These are phyloP conservation scores for Alosa alosa DNA, from an alignment of 2,113 vertebrate species.

Conservation along the genomic window DNA sequence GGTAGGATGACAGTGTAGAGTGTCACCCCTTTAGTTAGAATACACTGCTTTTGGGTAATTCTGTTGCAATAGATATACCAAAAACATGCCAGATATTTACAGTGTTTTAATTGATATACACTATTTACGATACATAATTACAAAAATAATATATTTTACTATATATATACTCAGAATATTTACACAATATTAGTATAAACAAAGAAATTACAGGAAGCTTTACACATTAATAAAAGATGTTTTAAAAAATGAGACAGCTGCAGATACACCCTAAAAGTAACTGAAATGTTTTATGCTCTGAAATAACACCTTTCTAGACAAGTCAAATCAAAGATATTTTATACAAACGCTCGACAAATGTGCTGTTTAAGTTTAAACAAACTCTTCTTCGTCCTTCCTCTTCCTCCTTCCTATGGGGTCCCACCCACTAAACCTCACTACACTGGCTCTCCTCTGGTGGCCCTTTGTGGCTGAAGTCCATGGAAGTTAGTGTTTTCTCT, in stretches of 20 bases:
- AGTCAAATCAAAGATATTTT: neutral
- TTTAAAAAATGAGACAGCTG: too few relatives aligned
- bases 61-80: neutral
- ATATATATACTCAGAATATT: neutral
- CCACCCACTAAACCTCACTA: slow-evolving; percentile 35
- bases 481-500: slow-evolving; percentile 38
- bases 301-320: neutral
- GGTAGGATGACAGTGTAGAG: neutral
- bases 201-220: neutral
- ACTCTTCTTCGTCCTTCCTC: neutral
- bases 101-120: neutral
- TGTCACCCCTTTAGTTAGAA: neutral
- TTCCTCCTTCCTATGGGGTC: neutral
- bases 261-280: neutral
- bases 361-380: neutral
- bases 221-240: neutral
- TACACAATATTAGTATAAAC: neutral
- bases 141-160: neutral
- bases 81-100: neutral
- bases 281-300: neutral
- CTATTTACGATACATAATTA: neutral
- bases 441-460: slow-evolving; percentile 52
- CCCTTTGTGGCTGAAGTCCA: neutral
- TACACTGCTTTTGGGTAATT: neutral
- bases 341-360: neutral